Percentiles rank a stretch among this genome's conserved stretches.
Conservation (phyloP, 1,140 invertebrate species). For the Musca vetustissima region DNA sequence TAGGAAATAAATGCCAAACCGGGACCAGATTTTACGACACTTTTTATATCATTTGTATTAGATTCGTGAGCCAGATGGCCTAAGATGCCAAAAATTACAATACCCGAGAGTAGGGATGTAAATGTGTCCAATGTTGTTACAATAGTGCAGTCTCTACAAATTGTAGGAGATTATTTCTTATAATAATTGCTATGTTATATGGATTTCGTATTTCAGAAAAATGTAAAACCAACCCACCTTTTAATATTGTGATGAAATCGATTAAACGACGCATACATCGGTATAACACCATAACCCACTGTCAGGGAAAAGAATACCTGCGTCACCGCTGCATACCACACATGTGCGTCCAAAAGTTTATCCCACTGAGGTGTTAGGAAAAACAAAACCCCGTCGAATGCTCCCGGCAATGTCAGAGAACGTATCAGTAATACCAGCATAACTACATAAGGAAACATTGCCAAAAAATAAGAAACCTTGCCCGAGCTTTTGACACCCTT, state of each 20-base stretch:
- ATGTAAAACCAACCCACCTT: slow-evolving; percentile 62
- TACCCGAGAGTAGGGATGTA: slow-evolving; percentile 81
- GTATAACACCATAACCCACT: slow-evolving; percentile 74
- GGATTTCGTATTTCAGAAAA: too few species aligned
- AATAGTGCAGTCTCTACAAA: slow-evolving; percentile 74
- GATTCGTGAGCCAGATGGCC: slow-evolving; percentile 72
- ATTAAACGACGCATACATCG: slow-evolving; percentile 84
- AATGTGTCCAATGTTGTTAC: slow-evolving; percentile 75
- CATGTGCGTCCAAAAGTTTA: slow-evolving; percentile 63
- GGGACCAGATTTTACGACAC: slow-evolving; percentile 63
- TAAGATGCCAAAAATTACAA: slow-evolving; percentile 84
- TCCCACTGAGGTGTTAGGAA: slow-evolving; percentile 68
- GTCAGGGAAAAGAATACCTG: slow-evolving; percentile 82
- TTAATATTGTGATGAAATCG: slow-evolving; percentile 80
- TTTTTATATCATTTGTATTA: slow-evolving; percentile 54
- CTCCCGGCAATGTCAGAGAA: slow-evolving; percentile 74
- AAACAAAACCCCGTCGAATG: slow-evolving; percentile 72
- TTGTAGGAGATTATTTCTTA: slow-evolving; percentile 59
- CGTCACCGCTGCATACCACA: slow-evolving; percentile 81
- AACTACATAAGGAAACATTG: slow-evolving; percentile 83
- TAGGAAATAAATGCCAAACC: slow-evolving; percentile 79
- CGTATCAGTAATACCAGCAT: slow-evolving; percentile 74
- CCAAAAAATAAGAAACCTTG: slow-evolving; percentile 81
- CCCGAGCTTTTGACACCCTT: slow-evolving; percentile 78
- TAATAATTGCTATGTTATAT: too few species aligned